These are phyloP conservation scores for Falco biarmicus DNA, from an alignment of 2,797 vertebrate genomes.

Conservation along the genomic window DNA sequence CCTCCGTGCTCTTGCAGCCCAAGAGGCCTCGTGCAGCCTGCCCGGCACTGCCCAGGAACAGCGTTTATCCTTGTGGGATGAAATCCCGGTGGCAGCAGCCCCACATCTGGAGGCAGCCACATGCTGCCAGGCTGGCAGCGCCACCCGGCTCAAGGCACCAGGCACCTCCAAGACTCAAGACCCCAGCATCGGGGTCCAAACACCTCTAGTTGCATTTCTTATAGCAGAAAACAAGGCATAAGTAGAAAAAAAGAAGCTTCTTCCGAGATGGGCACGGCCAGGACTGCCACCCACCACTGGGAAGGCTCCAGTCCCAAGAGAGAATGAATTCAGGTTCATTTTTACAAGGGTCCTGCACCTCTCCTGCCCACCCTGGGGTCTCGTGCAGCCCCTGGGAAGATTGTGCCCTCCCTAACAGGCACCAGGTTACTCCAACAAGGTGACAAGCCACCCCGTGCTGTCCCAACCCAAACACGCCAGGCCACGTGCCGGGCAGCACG, in stretches of 20 bases:
- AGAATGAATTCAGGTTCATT: neutral
- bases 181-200: neutral
- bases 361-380: rapidly evolving
- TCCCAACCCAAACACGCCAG: neutral
- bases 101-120: neutral
- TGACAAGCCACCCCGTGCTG: neutral
- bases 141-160: neutral
- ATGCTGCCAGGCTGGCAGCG: neutral
- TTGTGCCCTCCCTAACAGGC: neutral
- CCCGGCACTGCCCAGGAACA: slow-evolving; percentile 1
- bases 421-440: neutral
- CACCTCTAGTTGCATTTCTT: neutral
- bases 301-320: neutral
- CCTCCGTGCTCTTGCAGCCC: neutral
- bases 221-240: neutral
- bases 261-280: neutral
- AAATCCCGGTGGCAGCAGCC: neutral
- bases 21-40: neutral
- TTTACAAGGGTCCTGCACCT: rapidly evolving
- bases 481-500: neutral
- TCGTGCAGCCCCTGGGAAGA: neutral
- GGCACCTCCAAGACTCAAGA: neutral
- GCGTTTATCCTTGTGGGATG: neutral
- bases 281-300: neutral
- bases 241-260: neutral